A percentile compares a stretch with the other conserved stretches of the same genome.
These are phyloP conservation scores for Drosophila santomea DNA, from an alignment of 1,140 invertebrate species.

Conservation along the genomic window DNA sequence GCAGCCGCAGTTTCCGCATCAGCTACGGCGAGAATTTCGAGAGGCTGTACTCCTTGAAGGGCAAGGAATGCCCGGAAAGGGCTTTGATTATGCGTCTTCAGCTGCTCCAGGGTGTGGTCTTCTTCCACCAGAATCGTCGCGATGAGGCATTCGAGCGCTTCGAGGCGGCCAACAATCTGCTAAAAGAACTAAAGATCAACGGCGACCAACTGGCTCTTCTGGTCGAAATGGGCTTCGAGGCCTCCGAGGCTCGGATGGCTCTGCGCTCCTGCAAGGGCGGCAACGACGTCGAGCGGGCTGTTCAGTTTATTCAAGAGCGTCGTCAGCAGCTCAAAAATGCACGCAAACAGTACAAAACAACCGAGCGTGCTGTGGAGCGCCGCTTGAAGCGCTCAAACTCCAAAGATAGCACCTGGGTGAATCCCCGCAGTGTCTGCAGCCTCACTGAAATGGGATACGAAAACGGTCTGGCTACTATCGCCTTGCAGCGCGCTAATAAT, in stretches of 20 bases:
- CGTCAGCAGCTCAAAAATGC: constrained; percentile 41
- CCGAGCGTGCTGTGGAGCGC: constrained; percentile 85
- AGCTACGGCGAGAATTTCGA: constrained; percentile 90
- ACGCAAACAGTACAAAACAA: constrained; percentile 85
- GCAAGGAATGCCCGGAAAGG: constrained; percentile 87
- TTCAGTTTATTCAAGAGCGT: constrained; percentile 85
- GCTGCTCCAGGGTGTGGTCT: constrained; percentile 90
- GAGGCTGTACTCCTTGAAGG: constrained; percentile 89
- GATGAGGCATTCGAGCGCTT: constrained; percentile 87
- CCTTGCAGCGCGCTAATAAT: constrained; percentile 89
- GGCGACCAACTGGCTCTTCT: constrained; percentile 86
- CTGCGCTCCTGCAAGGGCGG: constrained; percentile 87
- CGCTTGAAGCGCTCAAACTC: constrained; percentile 42
- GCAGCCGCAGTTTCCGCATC: constrained; percentile 88
- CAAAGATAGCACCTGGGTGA: constrained; percentile 66
- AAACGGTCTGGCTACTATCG: constrained; percentile 86
- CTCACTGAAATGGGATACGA: constrained; percentile 89
- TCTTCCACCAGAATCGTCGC: constrained; percentile 90
- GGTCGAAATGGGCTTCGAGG: constrained; percentile 87
- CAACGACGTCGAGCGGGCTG: constrained; percentile 87
- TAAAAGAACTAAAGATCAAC: constrained; percentile 88
- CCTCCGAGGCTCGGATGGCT: constrained; percentile 88
- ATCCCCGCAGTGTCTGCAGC: constrained; percentile 85
- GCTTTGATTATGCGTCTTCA: constrained; percentile 91
- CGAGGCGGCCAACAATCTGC: constrained; percentile 87